Base-by-base conservation (phyloP, 2,113 vertebrate genomes). In the Candoia aspera region DNA sequence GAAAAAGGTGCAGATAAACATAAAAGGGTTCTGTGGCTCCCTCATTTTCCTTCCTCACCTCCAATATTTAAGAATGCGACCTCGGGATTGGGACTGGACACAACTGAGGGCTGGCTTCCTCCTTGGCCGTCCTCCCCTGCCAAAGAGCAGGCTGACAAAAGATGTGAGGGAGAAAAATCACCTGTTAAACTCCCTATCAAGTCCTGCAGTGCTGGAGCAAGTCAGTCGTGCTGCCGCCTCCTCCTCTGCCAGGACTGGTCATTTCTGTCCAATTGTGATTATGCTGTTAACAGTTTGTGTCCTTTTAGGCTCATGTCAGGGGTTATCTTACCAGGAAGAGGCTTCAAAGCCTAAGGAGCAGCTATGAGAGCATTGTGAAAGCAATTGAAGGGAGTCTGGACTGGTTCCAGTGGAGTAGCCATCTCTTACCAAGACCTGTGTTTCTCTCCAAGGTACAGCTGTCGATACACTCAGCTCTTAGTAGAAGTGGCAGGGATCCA, bases 361-460 rank as follows among this genome's bases (percentile, higher is more conserved):
- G 98, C 29, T 99, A 98, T 95, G 98, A 98, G 94, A 96, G 96
- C 11, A 93, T 97, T 83, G 98, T 99, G 84, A 97, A 21, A 85
- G 98, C 99, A 90, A 97, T 99, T 6, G 99, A 99, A 57, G 99
- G 98, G 2, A 95, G 95, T 23, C 87, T 98, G 95, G 90, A 92
- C 2, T 94, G 90, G 64, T 94, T 99, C 92, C 84, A 86, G 21
- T 99, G 99, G 99, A 96, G 33, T 15, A 95, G 96, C 0, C 46
- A 24, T 8, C 11, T 95, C 0, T 93, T 99, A 86, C 96, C 97
- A 0, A 94, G 85, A 12, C 99, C 99, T 0, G 17, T 84, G 19
- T 99, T 99, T 90, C 93, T 93, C 58, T 90, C 98, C 73, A 94
- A 93, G 88, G 98, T 98, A 85, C 4, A 90, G 26, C 96, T 10